These are phyloP conservation scores for Arizona elegans DNA, from an alignment of 2,113 vertebrate species.

Conservation along the genomic window DNA sequence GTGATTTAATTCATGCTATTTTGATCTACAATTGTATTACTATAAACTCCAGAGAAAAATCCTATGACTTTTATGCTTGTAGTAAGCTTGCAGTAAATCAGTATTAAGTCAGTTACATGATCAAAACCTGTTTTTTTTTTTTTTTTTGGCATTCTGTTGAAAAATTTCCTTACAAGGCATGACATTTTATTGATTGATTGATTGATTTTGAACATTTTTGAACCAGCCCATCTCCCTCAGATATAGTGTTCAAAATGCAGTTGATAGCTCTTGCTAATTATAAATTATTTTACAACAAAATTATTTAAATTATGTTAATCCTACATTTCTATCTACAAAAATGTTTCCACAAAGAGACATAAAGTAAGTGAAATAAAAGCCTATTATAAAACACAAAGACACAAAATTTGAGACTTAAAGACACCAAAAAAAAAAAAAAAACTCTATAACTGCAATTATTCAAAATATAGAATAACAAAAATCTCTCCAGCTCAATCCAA, in stretches of 20 bases:
- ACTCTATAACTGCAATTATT: background rate
- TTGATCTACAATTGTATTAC: background rate
- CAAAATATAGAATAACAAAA: background rate
- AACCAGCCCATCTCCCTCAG: background rate
- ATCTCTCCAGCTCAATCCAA: background rate
- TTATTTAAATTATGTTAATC: background rate
- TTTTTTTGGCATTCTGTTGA: background rate
- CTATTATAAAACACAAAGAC: background rate
- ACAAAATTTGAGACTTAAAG: background rate
- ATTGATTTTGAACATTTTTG: background rate
- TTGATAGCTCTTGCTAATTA: background rate
- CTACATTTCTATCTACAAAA: background rate
- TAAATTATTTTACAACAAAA: background rate
- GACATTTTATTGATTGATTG: background rate
- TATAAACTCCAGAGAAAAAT: background rate
- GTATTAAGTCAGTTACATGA: background rate
- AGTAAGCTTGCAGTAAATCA: background rate
- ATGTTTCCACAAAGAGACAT: background rate
- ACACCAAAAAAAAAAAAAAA: background rate
- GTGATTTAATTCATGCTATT: conserved; percentile 11
- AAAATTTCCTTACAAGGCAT: background rate
- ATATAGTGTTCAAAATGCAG: background rate
- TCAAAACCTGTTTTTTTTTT: background rate
- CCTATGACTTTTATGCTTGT: background rate
- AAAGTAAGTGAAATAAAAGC: background rate